phyloP scores from a whole-genome alignment of 2,113 vertebrate genomes.

The Cebus imitator region DNA sequence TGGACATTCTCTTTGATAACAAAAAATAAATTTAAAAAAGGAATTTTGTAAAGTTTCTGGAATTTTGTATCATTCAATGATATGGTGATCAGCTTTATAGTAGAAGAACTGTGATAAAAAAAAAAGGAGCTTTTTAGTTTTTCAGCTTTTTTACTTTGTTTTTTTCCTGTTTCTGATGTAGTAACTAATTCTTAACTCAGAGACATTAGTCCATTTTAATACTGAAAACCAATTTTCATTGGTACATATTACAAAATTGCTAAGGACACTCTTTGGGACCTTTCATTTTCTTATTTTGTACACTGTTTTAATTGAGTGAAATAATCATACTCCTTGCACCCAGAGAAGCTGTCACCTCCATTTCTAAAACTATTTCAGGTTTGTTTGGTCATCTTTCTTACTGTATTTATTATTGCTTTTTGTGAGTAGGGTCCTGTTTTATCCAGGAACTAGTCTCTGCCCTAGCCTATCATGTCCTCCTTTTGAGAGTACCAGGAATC shows the following conservation, averaged over 20 bases:
- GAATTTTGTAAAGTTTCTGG: slow-evolving; percentile 74
- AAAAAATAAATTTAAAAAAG: slow-evolving; percentile 86
- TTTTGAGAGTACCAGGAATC: slow-evolving; percentile 10
- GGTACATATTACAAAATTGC: neutral
- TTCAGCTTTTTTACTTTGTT: slow-evolving; percentile 18
- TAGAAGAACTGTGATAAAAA: slow-evolving; percentile 38
- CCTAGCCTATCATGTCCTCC: neutral
- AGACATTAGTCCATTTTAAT: slow-evolving; percentile 30
- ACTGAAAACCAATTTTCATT: slow-evolving; percentile 28
- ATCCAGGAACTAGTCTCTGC: neutral
- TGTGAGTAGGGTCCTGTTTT: slow-evolving; percentile 25
- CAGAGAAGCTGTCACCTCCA: neutral
- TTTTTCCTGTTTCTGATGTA: slow-evolving; percentile 19
- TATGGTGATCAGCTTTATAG: neutral
- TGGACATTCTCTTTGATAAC: slow-evolving; percentile 94
- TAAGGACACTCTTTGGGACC: neutral
- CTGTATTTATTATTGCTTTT: neutral
- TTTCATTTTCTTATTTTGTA: slow-evolving; percentile 12
- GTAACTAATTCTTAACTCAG: neutral
- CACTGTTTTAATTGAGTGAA: slow-evolving; percentile 19
- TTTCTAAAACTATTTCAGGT: slow-evolving; percentile 14
- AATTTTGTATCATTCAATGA: slow-evolving; percentile 10
- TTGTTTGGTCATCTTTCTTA: neutral
- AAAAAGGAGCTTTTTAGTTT: slow-evolving; percentile 49
- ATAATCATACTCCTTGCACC: neutral